Evolutionary conservation across 1,140 invertebrate genomes (phyloP), one percentile per base, ranked within the genome.

Genomic region (Portunus trituberculatus): DNA sequence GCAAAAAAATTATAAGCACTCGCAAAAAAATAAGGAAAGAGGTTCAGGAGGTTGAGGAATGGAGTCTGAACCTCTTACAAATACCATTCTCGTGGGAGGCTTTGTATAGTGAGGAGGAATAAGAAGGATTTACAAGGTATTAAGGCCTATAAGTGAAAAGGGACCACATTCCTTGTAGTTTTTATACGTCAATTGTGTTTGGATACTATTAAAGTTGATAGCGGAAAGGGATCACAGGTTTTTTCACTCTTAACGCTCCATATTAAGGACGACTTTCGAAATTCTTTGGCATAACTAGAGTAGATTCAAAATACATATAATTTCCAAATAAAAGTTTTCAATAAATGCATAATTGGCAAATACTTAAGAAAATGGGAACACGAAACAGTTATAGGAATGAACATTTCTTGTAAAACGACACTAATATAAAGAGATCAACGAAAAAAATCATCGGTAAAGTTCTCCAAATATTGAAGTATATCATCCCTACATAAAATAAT

Each of bases 121-220:
- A 76, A 76, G 67, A 76, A 90, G 32, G 45, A 28, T 90, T 52
- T 48, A 90, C 88, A 90, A 90, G 45, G 45, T 52, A 90, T 90
- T 52, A 28, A 46, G 25, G 45, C 88, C 29, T n/a, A 45, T n/a
- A 76, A 4, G 39, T 90, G 88, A 52, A 76, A 76, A n/a, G 67
- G 25, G 25, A n/a, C 67, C 67, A 76, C 67, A 76, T 76, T 76
- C 67, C 25, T 76, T 76, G 20, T 76, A 76, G 20, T 76, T 76
- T 76, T 76, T 76, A 7, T 76, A 20, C n/a, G 4, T n/a, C 6
- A n/a, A 2, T 7, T n/a, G 67, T n/a, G 20, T 76, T n/a, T 76
- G 67, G 67, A n/a, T n/a, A 25, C n/a, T 76, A 76, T 76, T n/a
- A 20, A n/a, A 25, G 67, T 7, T 76, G 25, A 76, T n/a, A 76